Percentiles rank a stretch among this genome's conserved stretches.
These are phyloP conservation scores for Sebastes minor DNA, from an alignment of 2,797 vertebrate genomes.

Conservation along the genomic window DNA sequence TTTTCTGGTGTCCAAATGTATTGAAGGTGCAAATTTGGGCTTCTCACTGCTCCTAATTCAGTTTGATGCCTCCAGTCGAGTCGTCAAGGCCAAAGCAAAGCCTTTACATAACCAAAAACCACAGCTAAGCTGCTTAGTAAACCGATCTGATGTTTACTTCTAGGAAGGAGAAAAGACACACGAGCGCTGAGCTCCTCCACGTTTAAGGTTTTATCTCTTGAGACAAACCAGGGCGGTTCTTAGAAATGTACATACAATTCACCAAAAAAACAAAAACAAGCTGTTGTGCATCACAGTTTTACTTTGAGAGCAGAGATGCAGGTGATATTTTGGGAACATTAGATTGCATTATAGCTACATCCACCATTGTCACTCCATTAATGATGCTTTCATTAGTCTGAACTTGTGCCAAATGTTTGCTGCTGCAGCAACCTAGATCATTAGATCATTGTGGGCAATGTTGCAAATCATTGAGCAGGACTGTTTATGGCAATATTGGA, in stretches of 20 bases:
- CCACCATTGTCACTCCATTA: neutral
- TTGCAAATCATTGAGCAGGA: neutral
- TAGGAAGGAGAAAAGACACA: conserved; percentile 2
- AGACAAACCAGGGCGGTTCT: neutral
- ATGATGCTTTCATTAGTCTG: neutral
- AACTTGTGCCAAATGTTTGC: neutral
- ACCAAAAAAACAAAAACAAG: neutral
- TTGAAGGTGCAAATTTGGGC: neutral
- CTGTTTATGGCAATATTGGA: neutral
- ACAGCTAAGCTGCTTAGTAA: conserved; percentile 50
- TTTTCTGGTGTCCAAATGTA: neutral
- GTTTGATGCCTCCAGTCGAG: conserved; percentile 6
- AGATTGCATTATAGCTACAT: neutral
- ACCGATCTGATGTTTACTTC: conserved; percentile 23
- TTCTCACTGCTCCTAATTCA: conserved; percentile 27
- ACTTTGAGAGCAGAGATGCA: neutral
- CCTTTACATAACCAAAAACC: conserved; percentile 60
- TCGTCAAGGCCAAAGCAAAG: conserved; percentile 35
- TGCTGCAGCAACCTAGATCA: neutral
- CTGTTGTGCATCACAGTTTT: neutral
- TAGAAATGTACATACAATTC: neutral
- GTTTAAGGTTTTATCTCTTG: neutral
- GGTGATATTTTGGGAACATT: neutral
- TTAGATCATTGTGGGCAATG: neutral
- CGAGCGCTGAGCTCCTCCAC: neutral